Evolutionary conservation across 2,113 vertebrate genomes (phyloP).

Genomic region (Campylomormyrus numenius): DNA sequence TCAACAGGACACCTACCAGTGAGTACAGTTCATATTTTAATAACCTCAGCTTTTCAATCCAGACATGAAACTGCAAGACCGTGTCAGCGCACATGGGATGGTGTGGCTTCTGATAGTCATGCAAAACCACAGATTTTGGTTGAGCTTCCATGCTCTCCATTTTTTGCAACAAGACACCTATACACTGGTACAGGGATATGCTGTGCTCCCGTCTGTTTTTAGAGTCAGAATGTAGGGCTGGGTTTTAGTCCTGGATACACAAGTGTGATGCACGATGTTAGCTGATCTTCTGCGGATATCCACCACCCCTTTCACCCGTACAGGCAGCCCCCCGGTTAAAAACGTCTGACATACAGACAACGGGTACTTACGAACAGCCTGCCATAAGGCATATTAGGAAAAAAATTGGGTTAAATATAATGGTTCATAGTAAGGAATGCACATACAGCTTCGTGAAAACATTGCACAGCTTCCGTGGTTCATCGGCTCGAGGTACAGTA

Average conservation of each 20-base stretch:
- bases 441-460: not conserved
- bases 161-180: not conserved
- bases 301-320: not conserved
- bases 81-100: not conserved
- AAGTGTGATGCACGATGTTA: not conserved
- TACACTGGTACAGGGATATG: not conserved
- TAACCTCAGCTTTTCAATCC: not conserved
- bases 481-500: not conserved
- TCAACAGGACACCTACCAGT: not conserved
- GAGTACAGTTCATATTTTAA: not conserved
- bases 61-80: not conserved
- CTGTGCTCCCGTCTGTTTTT: not conserved
- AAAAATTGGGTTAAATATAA: not conserved
- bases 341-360: not conserved
- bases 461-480: not conserved
- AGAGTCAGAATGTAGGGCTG: not conserved
- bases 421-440: not conserved
- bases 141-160: not conserved
- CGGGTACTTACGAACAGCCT: not conserved
- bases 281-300: not conserved
- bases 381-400: not conserved
- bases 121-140: not conserved
- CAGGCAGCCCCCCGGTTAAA: not conserved
- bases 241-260: not conserved
- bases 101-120: not conserved